These are phyloP conservation scores for Hylyphantes graminicola DNA, from an alignment of 1,140 invertebrate species.

Conservation along the genomic window DNA sequence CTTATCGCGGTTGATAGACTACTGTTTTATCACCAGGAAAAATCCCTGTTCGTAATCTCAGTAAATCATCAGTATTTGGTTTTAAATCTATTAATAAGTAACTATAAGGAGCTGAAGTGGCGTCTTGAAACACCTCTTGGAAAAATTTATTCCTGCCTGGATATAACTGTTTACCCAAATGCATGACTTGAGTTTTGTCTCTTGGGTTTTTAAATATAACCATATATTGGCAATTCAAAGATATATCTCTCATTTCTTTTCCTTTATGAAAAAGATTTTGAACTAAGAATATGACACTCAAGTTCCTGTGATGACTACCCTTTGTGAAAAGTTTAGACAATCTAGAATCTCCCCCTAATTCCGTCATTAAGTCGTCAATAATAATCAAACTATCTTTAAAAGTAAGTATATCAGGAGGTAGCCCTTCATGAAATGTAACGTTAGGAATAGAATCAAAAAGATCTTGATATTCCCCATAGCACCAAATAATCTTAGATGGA, in stretches of 20 bases:
- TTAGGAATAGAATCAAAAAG: slow-evolving; percentile 6
- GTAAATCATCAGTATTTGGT: background rate
- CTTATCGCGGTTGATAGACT: slow-evolving; percentile 3
- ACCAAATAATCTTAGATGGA: background rate
- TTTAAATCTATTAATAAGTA: slow-evolving; percentile 23
- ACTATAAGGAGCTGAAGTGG: background rate
- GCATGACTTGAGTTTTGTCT: background rate
- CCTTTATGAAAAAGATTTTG: slow-evolving; percentile 63
- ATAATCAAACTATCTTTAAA: slow-evolving; percentile 58
- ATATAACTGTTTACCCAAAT: background rate
- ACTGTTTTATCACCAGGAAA: background rate
- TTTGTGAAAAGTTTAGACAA: slow-evolving; percentile 69
- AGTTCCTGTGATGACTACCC: slow-evolving; percentile 67
- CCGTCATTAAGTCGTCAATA: slow-evolving; percentile 68
- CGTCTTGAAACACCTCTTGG: slow-evolving; percentile 65
- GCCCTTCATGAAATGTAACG: slow-evolving; percentile 22
- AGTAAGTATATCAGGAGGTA: background rate
- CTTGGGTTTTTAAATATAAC: background rate
- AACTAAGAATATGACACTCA: slow-evolving; percentile 68
- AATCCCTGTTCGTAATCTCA: background rate
- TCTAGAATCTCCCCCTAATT: slow-evolving; percentile 63
- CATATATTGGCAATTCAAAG: too few species aligned
- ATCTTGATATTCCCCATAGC: slow-evolving; percentile 1
- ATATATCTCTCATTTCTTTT: too few species aligned
- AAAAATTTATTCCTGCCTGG: background rate